Percentiles rank a stretch among this genome's conserved stretches.
Evolutionary conservation across 2,797 vertebrate species (phyloP).

Genomic region (Eleutherodactylus coqui): DNA sequence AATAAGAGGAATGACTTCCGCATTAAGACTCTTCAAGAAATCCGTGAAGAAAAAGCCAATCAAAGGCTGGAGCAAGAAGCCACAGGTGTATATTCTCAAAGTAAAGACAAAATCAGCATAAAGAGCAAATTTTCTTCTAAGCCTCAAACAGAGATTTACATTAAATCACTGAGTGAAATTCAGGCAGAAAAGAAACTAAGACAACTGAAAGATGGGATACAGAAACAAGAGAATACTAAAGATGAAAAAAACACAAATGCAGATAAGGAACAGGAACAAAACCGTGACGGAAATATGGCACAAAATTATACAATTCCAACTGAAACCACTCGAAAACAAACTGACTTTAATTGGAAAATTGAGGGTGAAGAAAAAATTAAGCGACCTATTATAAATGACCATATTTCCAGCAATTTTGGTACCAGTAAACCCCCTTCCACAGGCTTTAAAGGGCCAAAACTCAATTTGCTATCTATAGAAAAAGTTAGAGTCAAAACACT

Average conservation of each 20-base stretch:
- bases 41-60: conserved; percentile 85
- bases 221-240: neutral
- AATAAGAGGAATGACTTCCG: conserved; percentile 78
- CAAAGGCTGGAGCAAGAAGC: conserved; percentile 68
- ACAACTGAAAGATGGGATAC: conserved; percentile 71
- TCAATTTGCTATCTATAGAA: conserved; percentile 61
- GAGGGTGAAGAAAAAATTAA: conserved; percentile 35
- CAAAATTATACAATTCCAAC: neutral
- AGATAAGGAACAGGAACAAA: conserved; percentile 29
- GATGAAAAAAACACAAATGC: neutral
- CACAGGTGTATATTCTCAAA: neutral
- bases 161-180: conserved; percentile 81
- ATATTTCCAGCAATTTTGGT: neutral
- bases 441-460: conserved; percentile 57
- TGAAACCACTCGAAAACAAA: neutral
- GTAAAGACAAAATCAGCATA: conserved; percentile 64
- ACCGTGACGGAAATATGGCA: conserved; percentile 62
- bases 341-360: neutral
- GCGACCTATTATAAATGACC: conserved; percentile 63
- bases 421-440: conserved; percentile 40
- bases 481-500: conserved; percentile 87
- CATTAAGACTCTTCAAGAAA: conserved; percentile 93
- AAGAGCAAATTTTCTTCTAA: conserved; percentile 65
- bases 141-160: conserved; percentile 59
- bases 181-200: conserved; percentile 80